Percentiles rank a stretch among this genome's conserved stretches.
Evolutionary conservation across 1,140 invertebrate genomes (phyloP).

Genomic region (Drosophila littoralis): DNA sequence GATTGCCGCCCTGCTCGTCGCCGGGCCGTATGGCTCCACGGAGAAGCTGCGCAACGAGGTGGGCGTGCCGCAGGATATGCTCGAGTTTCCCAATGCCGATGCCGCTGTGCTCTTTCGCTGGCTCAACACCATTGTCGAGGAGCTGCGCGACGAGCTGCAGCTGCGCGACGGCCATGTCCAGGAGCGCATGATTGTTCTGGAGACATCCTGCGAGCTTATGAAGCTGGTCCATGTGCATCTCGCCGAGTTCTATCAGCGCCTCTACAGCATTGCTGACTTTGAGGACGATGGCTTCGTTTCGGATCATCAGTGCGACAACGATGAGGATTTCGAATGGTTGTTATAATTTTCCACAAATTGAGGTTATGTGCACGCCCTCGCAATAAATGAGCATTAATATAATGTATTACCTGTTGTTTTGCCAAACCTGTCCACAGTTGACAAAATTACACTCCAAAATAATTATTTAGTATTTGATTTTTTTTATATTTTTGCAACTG

Average conservation of each 20-base stretch:
- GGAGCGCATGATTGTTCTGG: conserved; percentile 54
- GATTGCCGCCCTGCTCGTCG: conserved; percentile 26
- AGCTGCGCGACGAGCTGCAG: conserved; percentile 48
- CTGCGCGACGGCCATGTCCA: conserved; percentile 25
- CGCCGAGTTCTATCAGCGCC: conserved; percentile 14
- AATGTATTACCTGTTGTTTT: too few relatives aligned
- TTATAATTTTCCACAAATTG: background rate
- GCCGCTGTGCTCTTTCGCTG: conserved; percentile 50
- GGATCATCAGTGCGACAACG: conserved; percentile 17
- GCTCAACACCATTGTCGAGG: conserved; percentile 53
- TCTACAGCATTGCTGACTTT: background rate
- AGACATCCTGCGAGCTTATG: conserved; percentile 49
- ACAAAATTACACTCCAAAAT: too few relatives aligned
- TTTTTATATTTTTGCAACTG: too few relatives aligned
- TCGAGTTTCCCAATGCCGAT: conserved; percentile 45
- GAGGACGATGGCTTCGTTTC: conserved; percentile 22
- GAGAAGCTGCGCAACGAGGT: conserved; percentile 46
- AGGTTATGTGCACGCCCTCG: background rate
- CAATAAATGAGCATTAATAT: too few relatives aligned
- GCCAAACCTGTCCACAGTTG: too few relatives aligned
- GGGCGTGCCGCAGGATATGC: conserved; percentile 32
- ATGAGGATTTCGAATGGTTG: conserved; percentile 21
- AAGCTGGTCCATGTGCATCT: conserved; percentile 26
- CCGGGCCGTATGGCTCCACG: conserved; percentile 43
- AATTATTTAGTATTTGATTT: too few relatives aligned